Base-by-base conservation (phyloP, 2,888 invertebrate species). In the Drosophila sordidapex region DNA sequence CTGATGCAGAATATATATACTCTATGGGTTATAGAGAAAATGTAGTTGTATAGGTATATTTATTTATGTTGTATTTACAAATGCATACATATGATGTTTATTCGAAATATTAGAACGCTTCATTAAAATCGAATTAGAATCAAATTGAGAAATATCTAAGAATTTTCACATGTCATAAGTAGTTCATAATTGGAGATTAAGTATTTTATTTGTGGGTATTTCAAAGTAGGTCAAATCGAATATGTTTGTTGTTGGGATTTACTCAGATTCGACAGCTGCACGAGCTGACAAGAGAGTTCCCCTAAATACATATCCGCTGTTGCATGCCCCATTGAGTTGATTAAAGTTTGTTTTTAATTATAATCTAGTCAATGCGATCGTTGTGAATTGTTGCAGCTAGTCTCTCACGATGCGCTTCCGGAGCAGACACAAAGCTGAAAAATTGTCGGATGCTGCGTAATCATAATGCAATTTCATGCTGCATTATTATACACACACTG, bases 401-500 rank as follows among this genome's bases (percentile, higher is more conserved):
- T 33, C 67, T 81, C 71, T 69, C 68, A 76, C 71, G 71, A 79
- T 66, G 57, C 31, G 54, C 77, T 81, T 81, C 81, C 81, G 79
- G 51, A 58, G 40, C 51, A 54, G 64, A 63, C 27, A 60, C 31
- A 31, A 27, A 53, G 36, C 35, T 43, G 56, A 27, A 49, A 49
- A 68, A 48, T 63, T 40, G 49, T 51, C 70, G 78, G 78, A 70
- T 73, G 65, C 67, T 63, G 65, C 70, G 33, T 66, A 62, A 69
- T 65, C 62, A 66, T 67, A 70, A 59, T 70, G 74, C 68, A 87
- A 87, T 89, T 85, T 84, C 82, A 89, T 74, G 85, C 61, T 54
- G 58, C 70, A 83, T 88, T 86, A 71, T 60, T 51, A 72, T 49
- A 36, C 18, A 21, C 25, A 40, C n/a, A 27, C 52, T n/a, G 46